A percentile compares a stretch with the other conserved stretches of the same genome.
phyloP scores from a whole-genome alignment of 2,888 invertebrate genomes.

The Agrochola lota region DNA sequence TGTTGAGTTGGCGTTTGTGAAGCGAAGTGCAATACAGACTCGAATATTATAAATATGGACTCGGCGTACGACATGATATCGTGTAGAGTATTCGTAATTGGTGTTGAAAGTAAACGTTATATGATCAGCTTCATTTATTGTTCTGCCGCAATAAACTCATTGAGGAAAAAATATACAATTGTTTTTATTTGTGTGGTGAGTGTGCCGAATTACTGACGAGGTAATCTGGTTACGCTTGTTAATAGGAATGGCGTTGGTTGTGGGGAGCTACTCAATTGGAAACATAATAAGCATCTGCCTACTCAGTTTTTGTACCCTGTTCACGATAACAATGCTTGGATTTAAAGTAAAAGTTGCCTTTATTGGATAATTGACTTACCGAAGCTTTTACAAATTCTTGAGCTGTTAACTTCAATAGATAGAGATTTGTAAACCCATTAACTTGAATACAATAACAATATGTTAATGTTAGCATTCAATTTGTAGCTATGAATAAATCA shows the following conservation, averaged over 20 bases:
- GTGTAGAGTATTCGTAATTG: conserved; percentile 89
- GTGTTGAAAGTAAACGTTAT: conserved; percentile 91
- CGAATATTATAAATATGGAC: conserved; percentile 87
- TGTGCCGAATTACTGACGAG: conserved; percentile 74
- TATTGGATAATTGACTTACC: conserved; percentile 64
- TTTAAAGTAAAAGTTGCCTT: conserved; percentile 63
- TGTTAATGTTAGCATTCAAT: conserved; percentile 73
- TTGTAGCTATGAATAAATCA: conserved; percentile 75
- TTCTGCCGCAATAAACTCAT: conserved; percentile 90
- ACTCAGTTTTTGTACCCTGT: conserved; percentile 67
- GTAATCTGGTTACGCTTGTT: conserved; percentile 76
- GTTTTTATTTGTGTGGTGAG: conserved; percentile 85
- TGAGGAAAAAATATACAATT: conserved; percentile 85
- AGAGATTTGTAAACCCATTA: conserved; percentile 57
- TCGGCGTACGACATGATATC: conserved; percentile 84
- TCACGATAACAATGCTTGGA: conserved; percentile 60
- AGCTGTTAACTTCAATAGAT: conserved; percentile 61
- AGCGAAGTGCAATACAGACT: conserved; percentile 89
- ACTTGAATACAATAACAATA: conserved; percentile 66
- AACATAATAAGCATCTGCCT: conserved; percentile 71
- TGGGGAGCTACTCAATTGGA: conserved; percentile 74
- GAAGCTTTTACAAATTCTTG: conserved; percentile 56
- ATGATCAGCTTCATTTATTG: conserved; percentile 90
- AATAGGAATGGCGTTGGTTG: conserved; percentile 73
- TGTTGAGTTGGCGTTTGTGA: conserved; percentile 83